Percentiles rank a stretch among this genome's conserved stretches.
phyloP scores from a whole-genome alignment of 2,888 invertebrate species.

The Mimas tiliae region DNA sequence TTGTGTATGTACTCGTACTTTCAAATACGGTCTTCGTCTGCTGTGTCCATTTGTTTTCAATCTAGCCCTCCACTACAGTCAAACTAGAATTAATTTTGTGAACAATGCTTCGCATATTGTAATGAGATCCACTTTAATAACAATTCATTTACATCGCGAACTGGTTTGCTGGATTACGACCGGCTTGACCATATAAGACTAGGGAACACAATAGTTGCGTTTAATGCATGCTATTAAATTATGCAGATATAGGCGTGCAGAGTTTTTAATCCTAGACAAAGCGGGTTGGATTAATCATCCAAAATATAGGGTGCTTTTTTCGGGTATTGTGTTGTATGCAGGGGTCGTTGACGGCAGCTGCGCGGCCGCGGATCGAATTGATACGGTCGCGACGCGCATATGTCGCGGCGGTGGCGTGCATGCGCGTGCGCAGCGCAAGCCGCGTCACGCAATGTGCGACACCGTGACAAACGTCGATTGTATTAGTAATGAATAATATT shows the following conservation, averaged over 20 bases:
- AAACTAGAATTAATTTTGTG: constrained; percentile 4
- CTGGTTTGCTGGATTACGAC: constrained; percentile 52
- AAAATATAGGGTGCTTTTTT: constrained; percentile 72
- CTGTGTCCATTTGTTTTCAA: background rate
- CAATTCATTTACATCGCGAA: constrained; percentile 41
- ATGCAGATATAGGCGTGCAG: constrained; percentile 74
- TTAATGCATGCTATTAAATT: constrained; percentile 61
- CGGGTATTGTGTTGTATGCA: constrained; percentile 48
- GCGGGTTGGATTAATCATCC: constrained; percentile 71
- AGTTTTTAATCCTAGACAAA: constrained; percentile 72
- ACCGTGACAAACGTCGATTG: background rate
- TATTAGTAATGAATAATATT: constrained; percentile 1
- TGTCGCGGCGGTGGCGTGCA: constrained; percentile 65
- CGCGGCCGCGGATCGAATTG: constrained; percentile 78
- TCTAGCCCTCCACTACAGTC: background rate
- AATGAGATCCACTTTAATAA: constrained; percentile 43
- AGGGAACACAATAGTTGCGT: constrained; percentile 58
- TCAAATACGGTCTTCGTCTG: background rate
- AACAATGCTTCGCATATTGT: constrained; percentile 11
- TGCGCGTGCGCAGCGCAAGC: constrained; percentile 47
- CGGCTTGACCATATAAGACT: constrained; percentile 39
- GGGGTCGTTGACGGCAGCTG: constrained; percentile 80
- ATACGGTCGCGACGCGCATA: constrained; percentile 55
- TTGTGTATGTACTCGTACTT: background rate
- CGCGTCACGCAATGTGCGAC: constrained; percentile 57